Base-by-base conservation (phyloP, 2,797 vertebrate species). In the Microtus obscurus region DNA sequence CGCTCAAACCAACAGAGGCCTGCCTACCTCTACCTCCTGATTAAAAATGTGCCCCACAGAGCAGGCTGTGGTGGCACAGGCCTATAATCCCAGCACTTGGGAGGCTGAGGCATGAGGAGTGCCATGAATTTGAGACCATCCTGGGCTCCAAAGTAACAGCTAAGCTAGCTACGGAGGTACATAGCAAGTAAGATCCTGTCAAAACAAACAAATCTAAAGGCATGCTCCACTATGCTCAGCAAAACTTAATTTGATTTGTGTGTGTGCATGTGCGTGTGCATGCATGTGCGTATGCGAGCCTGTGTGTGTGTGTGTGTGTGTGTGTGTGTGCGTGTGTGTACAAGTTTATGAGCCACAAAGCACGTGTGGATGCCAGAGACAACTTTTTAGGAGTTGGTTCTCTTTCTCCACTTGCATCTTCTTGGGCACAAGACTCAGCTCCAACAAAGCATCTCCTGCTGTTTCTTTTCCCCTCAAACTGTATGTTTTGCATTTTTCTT, bases 241-340 rank as follows among this genome's bases (percentile, higher is more conserved):
- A 31, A 63, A 83, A 45, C 31, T 45, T 45, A 45, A 65, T 65
- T 43, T 40, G 6, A 4, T 2, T 13, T 79, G 10, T 56, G 78
- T 53, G 56, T 40, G 27, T 4, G 11, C 27, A 51, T 9, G 16
- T 10, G 16, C 31, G 74, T 2, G 29, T 2, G 13, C 27, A 6
- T 27, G 40, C 4, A 2, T 12, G n/a, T 5, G 29, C 0, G 27
- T 19, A 6, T 17, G 53, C 3, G 5, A 23, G 31, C 5, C 0
- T 12, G 25, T 37, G 23, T 37, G 73, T 23, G 9, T 37, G 37
- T 21, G 69, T 29, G 74, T 29, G 73, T 23, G 31, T 21, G 23
- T 23, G 34, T 19, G n/a, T 2, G 37, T 13, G 31, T 12, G 25
- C 7, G 34, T 12, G 23, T 19, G 14, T 5, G 59, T 1, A 16